A percentile compares a stretch with the other conserved stretches of the same genome.
phyloP scores from a whole-genome alignment of 2,888 invertebrate species.

The Leucophora obtusa region DNA sequence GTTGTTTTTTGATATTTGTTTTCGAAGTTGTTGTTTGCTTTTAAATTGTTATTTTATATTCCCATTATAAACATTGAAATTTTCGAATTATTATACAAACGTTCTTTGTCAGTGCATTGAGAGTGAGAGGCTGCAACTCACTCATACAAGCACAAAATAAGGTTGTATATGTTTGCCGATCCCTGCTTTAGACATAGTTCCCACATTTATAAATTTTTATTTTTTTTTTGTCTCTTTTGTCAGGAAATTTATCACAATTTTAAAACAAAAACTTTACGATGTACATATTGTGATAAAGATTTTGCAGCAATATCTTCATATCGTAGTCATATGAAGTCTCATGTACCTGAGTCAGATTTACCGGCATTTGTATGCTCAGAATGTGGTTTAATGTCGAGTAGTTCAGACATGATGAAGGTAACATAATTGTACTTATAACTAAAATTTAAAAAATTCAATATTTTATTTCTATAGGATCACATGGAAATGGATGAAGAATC shows the following conservation, averaged over 20 bases:
- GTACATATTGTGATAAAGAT: constrained; percentile 71
- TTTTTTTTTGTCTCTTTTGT: neutral
- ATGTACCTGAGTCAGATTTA: constrained; percentile 68
- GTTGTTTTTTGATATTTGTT: too few species aligned
- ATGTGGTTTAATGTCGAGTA: constrained; percentile 72
- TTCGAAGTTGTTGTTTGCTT: too few species aligned
- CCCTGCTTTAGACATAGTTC: too few species aligned
- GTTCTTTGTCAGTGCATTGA: too few species aligned
- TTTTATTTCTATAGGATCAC: constrained; percentile 48
- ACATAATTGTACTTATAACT: neutral
- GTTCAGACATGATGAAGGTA: constrained; percentile 67
- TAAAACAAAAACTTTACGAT: constrained; percentile 62
- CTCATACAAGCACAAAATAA: too few species aligned
- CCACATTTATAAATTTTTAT: too few species aligned
- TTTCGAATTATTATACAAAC: too few species aligned
- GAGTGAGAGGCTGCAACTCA: too few species aligned
- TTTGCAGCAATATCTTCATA: constrained; percentile 69
- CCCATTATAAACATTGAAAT: too few species aligned
- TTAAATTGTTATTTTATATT: too few species aligned
- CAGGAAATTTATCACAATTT: constrained; percentile 45
- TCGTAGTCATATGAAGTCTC: constrained; percentile 72
- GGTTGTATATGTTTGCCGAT: too few species aligned
- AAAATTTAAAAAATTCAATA: neutral
- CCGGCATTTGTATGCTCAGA: constrained; percentile 67
- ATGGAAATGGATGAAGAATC: constrained; percentile 22